Conservation (phyloP, 2,113 vertebrate genomes). For the Gallinago media region DNA sequence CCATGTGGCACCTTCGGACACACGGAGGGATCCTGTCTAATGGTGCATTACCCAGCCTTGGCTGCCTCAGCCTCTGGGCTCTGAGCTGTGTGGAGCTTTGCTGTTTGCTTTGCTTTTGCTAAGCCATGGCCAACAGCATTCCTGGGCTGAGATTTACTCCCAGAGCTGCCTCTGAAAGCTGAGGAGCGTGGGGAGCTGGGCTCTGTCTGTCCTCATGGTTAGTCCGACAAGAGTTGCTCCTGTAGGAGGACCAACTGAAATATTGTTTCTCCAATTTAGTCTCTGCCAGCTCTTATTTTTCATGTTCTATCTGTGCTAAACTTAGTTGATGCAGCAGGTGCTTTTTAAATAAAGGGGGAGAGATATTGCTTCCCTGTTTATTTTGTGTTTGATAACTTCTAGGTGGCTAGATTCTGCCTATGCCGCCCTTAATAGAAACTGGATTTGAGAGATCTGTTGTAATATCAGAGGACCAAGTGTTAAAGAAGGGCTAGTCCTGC, state of each 20-base stretch:
- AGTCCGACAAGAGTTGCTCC: background rate
- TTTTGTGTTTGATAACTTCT: slow-evolving; percentile 24
- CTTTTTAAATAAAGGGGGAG: slow-evolving; percentile 44
- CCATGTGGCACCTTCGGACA: rapidly evolving
- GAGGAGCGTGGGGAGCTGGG: background rate
- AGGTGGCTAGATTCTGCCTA: background rate
- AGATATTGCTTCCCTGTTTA: slow-evolving; percentile 6
- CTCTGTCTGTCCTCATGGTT: background rate
- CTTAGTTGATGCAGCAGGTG: slow-evolving; percentile 40
- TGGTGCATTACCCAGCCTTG: background rate
- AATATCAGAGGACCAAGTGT: background rate
- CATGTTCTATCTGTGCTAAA: slow-evolving; percentile 9
- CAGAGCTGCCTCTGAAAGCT: background rate
- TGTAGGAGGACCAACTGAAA: background rate
- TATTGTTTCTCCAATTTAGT: slow-evolving; percentile 21
- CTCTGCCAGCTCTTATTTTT: slow-evolving; percentile 50
- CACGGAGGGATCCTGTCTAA: background rate
- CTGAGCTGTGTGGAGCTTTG: background rate
- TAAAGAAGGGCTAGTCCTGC: background rate
- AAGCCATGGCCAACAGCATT: background rate
- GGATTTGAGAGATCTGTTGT: background rate
- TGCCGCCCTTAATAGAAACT: background rate
- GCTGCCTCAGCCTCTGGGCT: background rate
- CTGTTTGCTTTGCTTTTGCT: background rate
- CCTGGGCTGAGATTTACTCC: background rate